phyloP scores from a whole-genome alignment of 2,113 vertebrate genomes.

The Stegastes partitus region DNA sequence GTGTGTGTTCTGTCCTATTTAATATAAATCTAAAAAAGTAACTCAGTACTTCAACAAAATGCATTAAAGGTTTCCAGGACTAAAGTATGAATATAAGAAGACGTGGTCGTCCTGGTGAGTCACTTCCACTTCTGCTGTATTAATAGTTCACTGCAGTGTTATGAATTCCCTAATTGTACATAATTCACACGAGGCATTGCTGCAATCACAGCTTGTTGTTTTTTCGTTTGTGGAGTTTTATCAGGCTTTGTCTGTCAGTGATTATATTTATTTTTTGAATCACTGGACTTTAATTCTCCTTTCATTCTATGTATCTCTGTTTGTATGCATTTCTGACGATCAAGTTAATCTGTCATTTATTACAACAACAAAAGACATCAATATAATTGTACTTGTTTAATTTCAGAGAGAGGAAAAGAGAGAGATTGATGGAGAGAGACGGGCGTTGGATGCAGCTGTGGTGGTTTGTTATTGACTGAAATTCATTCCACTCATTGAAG shows the following conservation, averaged over 20 bases:
- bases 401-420: neutral
- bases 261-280: neutral
- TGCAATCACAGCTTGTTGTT: neutral
- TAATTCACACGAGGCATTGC: neutral
- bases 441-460: neutral
- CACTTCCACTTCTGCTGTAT: neutral
- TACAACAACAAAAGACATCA: conserved; percentile 3
- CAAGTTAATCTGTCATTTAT: neutral
- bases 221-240: neutral
- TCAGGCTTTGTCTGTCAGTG: no score
- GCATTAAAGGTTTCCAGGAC: conserved; percentile 5
- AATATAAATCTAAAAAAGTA: conserved; percentile 16
- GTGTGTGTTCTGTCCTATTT: conserved; percentile 17
- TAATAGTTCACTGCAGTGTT: conserved; percentile 1
- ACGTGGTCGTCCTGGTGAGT: neutral
- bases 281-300: neutral
- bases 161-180: neutral
- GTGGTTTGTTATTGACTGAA: conserved; percentile 52
- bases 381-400: conserved; percentile 1
- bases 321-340: conserved; percentile 1
- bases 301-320: neutral
- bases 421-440: neutral
- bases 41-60: neutral
- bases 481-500: conserved; percentile 64
- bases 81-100: neutral